Conservation (phyloP, 2,797 vertebrate genomes). For the Gouania willdenowi region DNA sequence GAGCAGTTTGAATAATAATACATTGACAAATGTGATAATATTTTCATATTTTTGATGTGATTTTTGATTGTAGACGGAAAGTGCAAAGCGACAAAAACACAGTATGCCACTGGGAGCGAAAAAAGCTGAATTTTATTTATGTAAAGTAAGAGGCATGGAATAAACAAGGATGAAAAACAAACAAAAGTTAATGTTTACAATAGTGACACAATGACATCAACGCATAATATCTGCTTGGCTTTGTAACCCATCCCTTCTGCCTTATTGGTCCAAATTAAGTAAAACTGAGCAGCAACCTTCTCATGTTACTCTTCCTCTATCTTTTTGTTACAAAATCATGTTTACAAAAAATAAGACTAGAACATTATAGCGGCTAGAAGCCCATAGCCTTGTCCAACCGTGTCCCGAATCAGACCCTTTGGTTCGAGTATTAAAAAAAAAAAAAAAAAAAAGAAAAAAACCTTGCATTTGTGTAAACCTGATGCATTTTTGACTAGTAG, state of each 20-base stretch:
- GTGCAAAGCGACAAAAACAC: no score
- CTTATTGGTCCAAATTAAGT: background rate
- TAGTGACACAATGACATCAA: conserved; percentile 50
- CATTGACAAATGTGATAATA: no score
- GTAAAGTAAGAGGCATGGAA: conserved; percentile 55
- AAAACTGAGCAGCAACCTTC: no score
- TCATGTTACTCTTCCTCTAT: no score
- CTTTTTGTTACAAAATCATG: no score
- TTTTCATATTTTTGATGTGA: no score
- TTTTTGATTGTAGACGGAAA: no score
- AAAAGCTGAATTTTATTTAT: conserved; percentile 74
- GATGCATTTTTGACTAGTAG: no score
- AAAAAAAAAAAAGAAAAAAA: background rate
- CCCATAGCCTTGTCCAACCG: conserved; percentile 60
- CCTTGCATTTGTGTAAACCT: no score
- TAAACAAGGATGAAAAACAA: conserved; percentile 49
- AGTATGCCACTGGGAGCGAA: conserved; percentile 18
- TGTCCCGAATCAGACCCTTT: no score
- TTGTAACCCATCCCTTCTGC: conserved; percentile 2
- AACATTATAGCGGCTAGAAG: conserved; percentile 52
- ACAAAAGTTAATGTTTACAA: conserved; percentile 61
- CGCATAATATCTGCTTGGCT: conserved; percentile 18
- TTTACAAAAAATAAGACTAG: conserved; percentile 6
- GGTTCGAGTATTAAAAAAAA: no score
- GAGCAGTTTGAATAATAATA: no score